Percentiles rank a stretch among this genome's conserved stretches.
Evolutionary conservation across 2,797 vertebrate species (phyloP).

Genomic region (Acanthiza pusilla): DNA sequence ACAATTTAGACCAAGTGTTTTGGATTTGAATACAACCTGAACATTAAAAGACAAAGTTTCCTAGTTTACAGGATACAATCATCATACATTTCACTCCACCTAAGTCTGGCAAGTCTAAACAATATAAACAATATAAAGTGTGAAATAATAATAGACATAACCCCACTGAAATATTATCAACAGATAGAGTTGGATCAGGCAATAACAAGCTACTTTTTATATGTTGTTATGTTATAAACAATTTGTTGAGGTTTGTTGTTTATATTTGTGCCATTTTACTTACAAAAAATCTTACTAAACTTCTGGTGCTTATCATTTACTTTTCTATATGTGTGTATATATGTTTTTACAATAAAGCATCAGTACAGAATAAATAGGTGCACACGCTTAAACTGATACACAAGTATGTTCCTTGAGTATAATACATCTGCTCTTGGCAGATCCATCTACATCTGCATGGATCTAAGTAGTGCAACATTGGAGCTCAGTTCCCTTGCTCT

Average conservation of each 20-base stretch:
- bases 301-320: not conserved
- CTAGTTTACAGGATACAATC: not conserved
- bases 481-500: slow-evolving; percentile 13
- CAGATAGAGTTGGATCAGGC: not conserved
- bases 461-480: slow-evolving; percentile 20
- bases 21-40: not conserved
- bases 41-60: not conserved
- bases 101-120: not conserved
- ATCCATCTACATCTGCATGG: not conserved
- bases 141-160: not conserved
- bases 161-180: not conserved
- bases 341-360: not conserved
- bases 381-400: not conserved
- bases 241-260: not conserved
- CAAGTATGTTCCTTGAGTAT: not conserved
- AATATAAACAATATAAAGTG: not conserved
- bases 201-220: not conserved
- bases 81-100: not conserved
- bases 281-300: not conserved
- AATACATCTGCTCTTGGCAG: slow-evolving; percentile 27
- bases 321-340: not conserved
- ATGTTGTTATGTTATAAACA: not conserved
- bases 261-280: not conserved
- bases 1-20: not conserved
- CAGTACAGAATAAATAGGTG: not conserved